Conservation (phyloP, 2,797 vertebrate genomes). For the Meriones psammophilus region DNA sequence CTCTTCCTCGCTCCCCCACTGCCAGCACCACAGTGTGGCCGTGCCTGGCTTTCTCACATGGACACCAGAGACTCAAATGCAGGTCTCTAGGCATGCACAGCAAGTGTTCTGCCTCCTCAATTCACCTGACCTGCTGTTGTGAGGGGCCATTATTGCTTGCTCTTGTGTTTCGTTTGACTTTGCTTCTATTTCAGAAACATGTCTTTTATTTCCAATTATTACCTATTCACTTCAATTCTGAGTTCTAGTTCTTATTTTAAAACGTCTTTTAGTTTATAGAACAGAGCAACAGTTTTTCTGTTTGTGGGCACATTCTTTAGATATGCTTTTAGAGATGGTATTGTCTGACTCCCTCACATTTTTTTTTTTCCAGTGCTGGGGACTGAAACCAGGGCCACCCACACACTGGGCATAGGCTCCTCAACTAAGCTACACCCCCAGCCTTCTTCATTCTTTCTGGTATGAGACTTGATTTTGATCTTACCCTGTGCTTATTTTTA, state of each 20-base stretch:
- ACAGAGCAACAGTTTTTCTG: background rate
- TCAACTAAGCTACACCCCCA: background rate
- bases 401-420: background rate
- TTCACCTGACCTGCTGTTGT: background rate
- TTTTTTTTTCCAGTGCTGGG: background rate
- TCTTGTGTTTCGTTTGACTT: slow-evolving; percentile 21
- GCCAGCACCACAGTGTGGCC: background rate
- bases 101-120: background rate
- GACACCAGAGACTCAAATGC: background rate
- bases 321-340: background rate
- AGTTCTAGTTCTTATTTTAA: background rate
- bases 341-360: background rate
- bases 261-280: background rate
- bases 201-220: slow-evolving; percentile 7
- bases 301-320: background rate
- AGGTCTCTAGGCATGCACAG: background rate
- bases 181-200: slow-evolving; percentile 4
- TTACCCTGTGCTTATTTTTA: slow-evolving; percentile 26
- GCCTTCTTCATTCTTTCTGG: background rate
- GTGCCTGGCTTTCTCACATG: background rate
- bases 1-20: background rate
- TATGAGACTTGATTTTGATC: background rate
- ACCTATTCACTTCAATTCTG: background rate
- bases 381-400: background rate
- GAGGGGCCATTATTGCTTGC: background rate